Evolutionary conservation across 1,140 invertebrate species (phyloP).

Genomic region (Yoshiicerus persimilis): DNA sequence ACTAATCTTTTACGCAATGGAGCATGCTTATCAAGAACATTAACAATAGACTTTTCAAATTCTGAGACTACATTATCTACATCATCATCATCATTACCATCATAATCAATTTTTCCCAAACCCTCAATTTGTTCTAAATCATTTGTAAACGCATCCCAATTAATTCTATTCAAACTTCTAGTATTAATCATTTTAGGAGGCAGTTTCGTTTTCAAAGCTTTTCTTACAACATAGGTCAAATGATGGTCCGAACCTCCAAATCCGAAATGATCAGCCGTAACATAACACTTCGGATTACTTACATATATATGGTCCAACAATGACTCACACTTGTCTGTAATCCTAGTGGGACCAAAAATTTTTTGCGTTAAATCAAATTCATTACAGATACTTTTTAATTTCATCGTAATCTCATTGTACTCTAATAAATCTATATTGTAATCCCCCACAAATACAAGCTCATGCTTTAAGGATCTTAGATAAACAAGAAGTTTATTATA

Average conservation of each 20-base stretch:
- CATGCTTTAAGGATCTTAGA: too few relatives aligned
- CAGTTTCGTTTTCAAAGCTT: not conserved
- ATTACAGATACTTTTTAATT: too few relatives aligned
- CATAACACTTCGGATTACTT: not conserved
- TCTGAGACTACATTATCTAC: not conserved
- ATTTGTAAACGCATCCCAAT: not conserved
- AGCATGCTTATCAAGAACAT: not conserved
- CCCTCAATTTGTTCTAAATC: not conserved
- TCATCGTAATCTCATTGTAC: too few relatives aligned
- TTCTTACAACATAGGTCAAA: not conserved
- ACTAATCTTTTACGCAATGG: not conserved
- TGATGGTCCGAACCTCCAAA: not conserved
- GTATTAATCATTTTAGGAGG: not conserved
- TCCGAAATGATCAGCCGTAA: not conserved
- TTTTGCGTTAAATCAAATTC: not conserved
- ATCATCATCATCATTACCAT: not conserved
- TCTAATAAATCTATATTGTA: too few relatives aligned
- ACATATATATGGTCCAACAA: not conserved
- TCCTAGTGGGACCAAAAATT: not conserved
- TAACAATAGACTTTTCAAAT: not conserved
- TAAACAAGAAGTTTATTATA: too few relatives aligned
- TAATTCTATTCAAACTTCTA: not conserved
- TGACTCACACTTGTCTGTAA: not conserved
- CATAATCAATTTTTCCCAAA: too few relatives aligned
- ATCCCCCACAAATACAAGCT: too few relatives aligned